Percentiles rank a stretch among this genome's conserved stretches.
These are phyloP conservation scores for Heliconius melpomene DNA, from an alignment of 1,140 invertebrate genomes.

Conservation along the genomic window DNA sequence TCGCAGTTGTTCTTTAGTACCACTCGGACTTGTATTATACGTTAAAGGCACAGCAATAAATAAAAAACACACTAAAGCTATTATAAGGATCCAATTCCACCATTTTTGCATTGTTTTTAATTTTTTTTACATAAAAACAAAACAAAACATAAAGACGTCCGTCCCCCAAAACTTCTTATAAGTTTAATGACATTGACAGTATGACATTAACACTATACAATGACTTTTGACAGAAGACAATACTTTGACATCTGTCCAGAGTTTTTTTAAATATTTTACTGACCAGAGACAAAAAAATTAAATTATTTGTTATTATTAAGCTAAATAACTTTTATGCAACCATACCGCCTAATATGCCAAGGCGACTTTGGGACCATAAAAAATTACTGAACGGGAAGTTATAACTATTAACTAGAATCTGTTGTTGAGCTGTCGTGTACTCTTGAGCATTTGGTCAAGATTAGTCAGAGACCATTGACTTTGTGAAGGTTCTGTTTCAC, in stretches of 20 bases:
- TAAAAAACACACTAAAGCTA: slow-evolving; percentile 63
- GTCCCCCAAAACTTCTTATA: neutral
- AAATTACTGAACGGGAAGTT: too few relatives aligned
- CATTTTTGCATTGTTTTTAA: slow-evolving; percentile 48
- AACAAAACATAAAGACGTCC: neutral
- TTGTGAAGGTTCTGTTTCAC: too few relatives aligned
- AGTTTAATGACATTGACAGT: slow-evolving; percentile 25
- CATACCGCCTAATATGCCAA: too few relatives aligned
- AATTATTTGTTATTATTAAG: too few relatives aligned
- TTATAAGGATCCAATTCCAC: slow-evolving; percentile 67
- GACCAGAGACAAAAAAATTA: too few relatives aligned
- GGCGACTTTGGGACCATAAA: too few relatives aligned
- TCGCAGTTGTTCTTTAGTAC: slow-evolving; percentile 56
- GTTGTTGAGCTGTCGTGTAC: too few relatives aligned
- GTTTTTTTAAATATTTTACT: neutral
- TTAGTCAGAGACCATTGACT: too few relatives aligned
- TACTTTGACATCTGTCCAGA: neutral
- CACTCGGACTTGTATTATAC: slow-evolving; percentile 41
- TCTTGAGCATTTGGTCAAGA: too few relatives aligned
- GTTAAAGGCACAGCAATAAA: slow-evolving; percentile 66
- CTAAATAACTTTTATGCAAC: too few relatives aligned
- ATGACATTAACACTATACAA: neutral
- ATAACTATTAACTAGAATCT: too few relatives aligned
- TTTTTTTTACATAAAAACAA: neutral
- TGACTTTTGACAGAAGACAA: neutral